These are phyloP conservation scores for Furcula furcula DNA, from an alignment of 2,888 invertebrate species.

Conservation along the genomic window DNA sequence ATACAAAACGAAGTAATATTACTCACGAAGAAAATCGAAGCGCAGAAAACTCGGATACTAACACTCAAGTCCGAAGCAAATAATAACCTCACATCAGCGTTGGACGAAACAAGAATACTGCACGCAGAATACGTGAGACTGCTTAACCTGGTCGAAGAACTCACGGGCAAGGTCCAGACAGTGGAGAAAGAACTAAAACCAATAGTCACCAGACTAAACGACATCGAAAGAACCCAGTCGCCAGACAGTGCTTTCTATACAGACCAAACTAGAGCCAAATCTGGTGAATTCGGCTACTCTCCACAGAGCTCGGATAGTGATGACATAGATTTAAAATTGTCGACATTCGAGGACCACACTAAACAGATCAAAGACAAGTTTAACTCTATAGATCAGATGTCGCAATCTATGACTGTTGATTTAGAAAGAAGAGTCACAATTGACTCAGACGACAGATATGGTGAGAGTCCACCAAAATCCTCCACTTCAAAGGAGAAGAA, in stretches of 20 bases:
- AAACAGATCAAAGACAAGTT: constrained; percentile 71
- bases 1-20: constrained; percentile 88
- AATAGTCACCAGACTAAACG: constrained; percentile 62
- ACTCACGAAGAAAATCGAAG: constrained; percentile 84
- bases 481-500: constrained; percentile 74
- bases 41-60: constrained; percentile 83
- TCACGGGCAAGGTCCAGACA: constrained; percentile 83
- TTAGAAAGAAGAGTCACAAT: constrained; percentile 61
- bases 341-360: constrained; percentile 65
- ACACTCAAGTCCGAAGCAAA: constrained; percentile 85
- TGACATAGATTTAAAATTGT: constrained; percentile 60
- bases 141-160: constrained; percentile 83
- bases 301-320: constrained; percentile 76
- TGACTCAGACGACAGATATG: constrained; percentile 49
- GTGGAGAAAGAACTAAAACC: constrained; percentile 85
- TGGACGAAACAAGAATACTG: constrained; percentile 85
- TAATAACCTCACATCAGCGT: constrained; percentile 84
- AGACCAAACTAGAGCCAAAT: constrained; percentile 76
- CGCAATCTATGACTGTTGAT: constrained; percentile 77
- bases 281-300: constrained; percentile 73
- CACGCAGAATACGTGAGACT: constrained; percentile 83
- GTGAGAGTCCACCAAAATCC: constrained; percentile 68
- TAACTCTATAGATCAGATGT: constrained; percentile 78
- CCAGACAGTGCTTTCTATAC: constrained; percentile 79
- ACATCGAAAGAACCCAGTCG: constrained; percentile 68